These are phyloP conservation scores for Romanogobio albipinnatus DNA, from an alignment of 2,113 vertebrate genomes.

Conservation along the genomic window DNA sequence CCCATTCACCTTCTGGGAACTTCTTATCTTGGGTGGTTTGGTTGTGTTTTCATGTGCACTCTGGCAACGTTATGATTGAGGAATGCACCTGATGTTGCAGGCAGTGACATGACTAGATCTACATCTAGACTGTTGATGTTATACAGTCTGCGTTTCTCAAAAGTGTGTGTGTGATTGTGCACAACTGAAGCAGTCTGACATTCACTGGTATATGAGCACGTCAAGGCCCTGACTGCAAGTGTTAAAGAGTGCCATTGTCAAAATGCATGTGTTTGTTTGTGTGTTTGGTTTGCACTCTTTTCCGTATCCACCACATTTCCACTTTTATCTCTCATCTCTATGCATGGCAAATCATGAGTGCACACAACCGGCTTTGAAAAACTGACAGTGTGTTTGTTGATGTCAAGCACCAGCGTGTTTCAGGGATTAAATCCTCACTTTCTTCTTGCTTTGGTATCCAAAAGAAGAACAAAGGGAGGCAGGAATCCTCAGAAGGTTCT, in stretches of 20 bases:
- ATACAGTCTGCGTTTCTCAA: conserved; percentile 33
- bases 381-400: conserved; percentile 69
- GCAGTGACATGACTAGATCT: conserved; percentile 51
- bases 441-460: conserved; percentile 58
- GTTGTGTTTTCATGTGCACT: conserved; percentile 30
- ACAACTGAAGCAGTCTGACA: neutral
- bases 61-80: conserved; percentile 33
- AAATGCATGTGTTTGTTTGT: conserved; percentile 42
- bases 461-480: conserved; percentile 20
- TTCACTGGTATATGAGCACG: neutral
- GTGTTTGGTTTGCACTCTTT: conserved; percentile 57
- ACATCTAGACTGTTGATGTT: conserved; percentile 49
- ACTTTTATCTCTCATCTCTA: conserved; percentile 68
- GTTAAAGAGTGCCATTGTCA: conserved; percentile 1
- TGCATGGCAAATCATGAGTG: conserved; percentile 59
- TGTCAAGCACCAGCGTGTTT: conserved; percentile 70
- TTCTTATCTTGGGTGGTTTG: conserved; percentile 5
- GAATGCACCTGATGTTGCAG: conserved; percentile 50
- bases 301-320: conserved; percentile 52
- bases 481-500: conserved; percentile 31
- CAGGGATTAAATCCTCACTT: conserved; percentile 71
- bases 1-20: neutral
- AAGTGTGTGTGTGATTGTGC: conserved; percentile 26
- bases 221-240: neutral
- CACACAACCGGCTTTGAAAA: conserved; percentile 68